Conservation (phyloP, 2,113 vertebrate species). For the Leptobrachium ailaonicum region DNA sequence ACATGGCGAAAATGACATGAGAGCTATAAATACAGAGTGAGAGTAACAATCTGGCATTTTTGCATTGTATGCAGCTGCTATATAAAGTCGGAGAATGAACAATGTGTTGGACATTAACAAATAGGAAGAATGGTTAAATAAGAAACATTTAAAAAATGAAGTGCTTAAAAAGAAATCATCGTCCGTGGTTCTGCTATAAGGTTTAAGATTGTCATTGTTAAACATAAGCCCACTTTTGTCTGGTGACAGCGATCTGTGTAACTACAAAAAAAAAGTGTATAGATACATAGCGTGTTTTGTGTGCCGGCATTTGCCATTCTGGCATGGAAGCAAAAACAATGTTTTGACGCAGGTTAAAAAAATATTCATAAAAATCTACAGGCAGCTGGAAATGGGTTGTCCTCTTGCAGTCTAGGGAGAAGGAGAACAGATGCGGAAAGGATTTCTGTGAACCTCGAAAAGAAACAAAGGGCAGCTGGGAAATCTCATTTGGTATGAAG, state of each 20-base stretch:
- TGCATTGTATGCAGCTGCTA: background rate
- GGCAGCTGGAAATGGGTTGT: slow-evolving; percentile 3
- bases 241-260: background rate
- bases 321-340: slow-evolving; percentile 17
- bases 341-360: slow-evolving; percentile 46
- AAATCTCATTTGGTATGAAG: background rate
- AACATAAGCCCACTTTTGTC: background rate
- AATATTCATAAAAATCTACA: slow-evolving; percentile 29
- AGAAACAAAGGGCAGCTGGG: slow-evolving; percentile 18
- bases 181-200: background rate
- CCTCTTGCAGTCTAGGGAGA: slow-evolving; percentile 13
- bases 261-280: slow-evolving; percentile 1
- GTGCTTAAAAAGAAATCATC: slow-evolving; percentile 19
- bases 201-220: slow-evolving; percentile 12
- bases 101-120: background rate
- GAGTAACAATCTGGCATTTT: background rate
- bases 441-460: slow-evolving; percentile 20
- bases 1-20: too few relatives aligned
- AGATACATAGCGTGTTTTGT: background rate
- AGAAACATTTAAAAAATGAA: slow-evolving; percentile 22
- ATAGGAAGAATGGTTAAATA: background rate
- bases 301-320: slow-evolving; percentile 20
- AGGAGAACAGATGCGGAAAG: slow-evolving; percentile 19
- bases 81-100: background rate
- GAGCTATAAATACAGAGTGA: too few relatives aligned